phyloP scores from a whole-genome alignment of 2,888 invertebrate genomes.

The Conchocele bisecta region DNA sequence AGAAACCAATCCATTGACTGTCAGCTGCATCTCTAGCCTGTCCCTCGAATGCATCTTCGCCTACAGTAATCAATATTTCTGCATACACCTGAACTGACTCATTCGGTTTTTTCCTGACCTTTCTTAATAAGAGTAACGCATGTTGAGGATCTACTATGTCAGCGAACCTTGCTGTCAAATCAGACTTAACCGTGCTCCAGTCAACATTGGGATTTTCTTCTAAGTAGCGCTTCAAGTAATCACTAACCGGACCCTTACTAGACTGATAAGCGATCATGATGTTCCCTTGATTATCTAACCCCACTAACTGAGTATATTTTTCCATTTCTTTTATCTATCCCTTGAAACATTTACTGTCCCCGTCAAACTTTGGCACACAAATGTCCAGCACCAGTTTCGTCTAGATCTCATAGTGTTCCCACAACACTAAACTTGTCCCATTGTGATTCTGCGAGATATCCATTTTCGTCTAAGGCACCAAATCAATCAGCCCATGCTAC shows the following conservation, averaged over 20 bases:
- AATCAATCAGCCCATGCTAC: no score
- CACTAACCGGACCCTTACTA: constrained; percentile 21
- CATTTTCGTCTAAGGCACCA: no score
- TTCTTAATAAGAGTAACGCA: constrained; percentile 30
- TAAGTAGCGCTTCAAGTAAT: constrained; percentile 33
- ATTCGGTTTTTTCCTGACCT: constrained; percentile 21
- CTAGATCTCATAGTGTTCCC: no score
- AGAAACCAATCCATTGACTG: no score
- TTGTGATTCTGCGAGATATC: no score
- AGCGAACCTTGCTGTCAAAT: constrained; percentile 20
- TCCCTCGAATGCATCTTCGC: constrained; percentile 35
- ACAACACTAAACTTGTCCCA: no score
- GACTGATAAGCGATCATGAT: constrained; percentile 32
- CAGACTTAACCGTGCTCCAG: constrained; percentile 6
- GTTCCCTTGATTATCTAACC: background rate
- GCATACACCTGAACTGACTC: constrained; percentile 37
- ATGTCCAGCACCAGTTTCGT: no score
- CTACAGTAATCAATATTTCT: constrained; percentile 20
- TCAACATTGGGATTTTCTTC: background rate
- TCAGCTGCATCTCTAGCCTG: constrained; percentile 2
- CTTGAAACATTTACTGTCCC: constrained; percentile 29
- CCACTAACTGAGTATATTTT: constrained; percentile 23
- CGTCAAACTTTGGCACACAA: no score
- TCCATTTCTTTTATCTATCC: constrained; percentile 28
- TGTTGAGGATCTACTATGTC: constrained; percentile 38